These are phyloP conservation scores for Heliornis fulica DNA, from an alignment of 2,113 vertebrate species.

Conservation along the genomic window DNA sequence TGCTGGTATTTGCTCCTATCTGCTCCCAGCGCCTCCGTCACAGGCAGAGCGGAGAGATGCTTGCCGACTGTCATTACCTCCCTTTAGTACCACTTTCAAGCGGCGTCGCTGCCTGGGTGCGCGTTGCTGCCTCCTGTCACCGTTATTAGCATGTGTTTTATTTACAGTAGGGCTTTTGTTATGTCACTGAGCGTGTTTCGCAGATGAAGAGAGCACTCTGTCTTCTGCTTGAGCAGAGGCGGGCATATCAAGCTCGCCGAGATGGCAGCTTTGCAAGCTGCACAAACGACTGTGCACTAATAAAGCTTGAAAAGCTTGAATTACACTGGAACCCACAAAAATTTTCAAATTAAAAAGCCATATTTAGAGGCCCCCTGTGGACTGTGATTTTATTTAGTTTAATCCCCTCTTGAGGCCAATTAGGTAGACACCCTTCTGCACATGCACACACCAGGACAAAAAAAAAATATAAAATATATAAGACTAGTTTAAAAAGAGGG, in stretches of 20 bases:
- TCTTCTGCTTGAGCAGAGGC: background rate
- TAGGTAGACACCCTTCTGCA: conserved; percentile 76
- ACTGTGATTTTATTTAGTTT: conserved; percentile 82
- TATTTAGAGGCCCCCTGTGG: conserved; percentile 77
- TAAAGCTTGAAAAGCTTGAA: conserved; percentile 82
- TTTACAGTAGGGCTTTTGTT: conserved; percentile 1
- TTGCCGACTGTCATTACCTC: conserved; percentile 6
- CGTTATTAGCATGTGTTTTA: conserved; percentile 23
- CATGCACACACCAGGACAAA: conserved; percentile 40
- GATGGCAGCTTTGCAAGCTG: conserved; percentile 57
- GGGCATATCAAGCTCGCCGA: background rate
- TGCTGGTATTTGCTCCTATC: conserved; percentile 16
- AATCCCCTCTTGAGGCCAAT: conserved; percentile 81
- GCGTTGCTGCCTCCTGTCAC: background rate
- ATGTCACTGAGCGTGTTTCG: background rate
- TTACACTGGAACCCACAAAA: conserved; percentile 81
- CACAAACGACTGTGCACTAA: conserved; percentile 64
- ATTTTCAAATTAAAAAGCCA: conserved; percentile 84
- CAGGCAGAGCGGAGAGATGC: background rate
- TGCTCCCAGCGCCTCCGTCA: conserved; percentile 2
- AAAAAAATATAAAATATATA: background rate
- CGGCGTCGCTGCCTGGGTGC: background rate
- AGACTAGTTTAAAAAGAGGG: conserved; percentile 35
- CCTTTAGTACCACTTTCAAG: background rate
- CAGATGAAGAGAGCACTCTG: conserved; percentile 21